These are phyloP conservation scores for Nestor notabilis DNA, from an alignment of 2,113 vertebrate genomes.

Conservation along the genomic window DNA sequence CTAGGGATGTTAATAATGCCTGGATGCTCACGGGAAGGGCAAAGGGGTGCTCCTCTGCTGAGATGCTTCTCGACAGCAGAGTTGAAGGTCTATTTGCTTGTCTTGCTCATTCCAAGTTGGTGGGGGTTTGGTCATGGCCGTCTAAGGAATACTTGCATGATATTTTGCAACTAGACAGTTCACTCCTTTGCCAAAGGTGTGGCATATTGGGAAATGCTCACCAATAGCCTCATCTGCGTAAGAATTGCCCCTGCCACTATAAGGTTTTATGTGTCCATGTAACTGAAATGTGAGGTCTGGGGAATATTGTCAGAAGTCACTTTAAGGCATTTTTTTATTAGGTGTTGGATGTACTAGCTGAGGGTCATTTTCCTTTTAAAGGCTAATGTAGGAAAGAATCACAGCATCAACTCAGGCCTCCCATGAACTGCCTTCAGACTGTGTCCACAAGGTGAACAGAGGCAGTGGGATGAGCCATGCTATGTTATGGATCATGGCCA, in stretches of 20 bases:
- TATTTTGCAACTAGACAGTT: neutral
- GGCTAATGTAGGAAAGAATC: neutral
- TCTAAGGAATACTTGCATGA: neutral
- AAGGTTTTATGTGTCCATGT: neutral
- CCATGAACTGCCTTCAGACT: neutral
- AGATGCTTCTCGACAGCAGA: neutral
- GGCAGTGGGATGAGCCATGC: neutral
- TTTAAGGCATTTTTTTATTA: constrained; percentile 43
- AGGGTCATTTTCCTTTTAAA: constrained; percentile 19
- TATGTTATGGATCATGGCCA: neutral
- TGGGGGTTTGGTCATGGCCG: neutral
- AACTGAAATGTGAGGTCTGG: neutral
- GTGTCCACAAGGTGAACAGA: neutral
- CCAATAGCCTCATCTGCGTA: neutral
- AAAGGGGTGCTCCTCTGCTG: neutral
- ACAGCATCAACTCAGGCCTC: neutral
- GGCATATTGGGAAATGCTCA: neutral
- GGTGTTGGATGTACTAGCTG: constrained; percentile 7
- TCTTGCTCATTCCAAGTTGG: neutral
- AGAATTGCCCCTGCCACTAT: neutral
- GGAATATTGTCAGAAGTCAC: neutral
- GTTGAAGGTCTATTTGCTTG: neutral
- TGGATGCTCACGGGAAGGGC: neutral
- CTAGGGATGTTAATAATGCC: constrained; percentile 10
- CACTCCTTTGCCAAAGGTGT: neutral